Evolutionary conservation across 2,888 invertebrate species (phyloP), one percentile per base, ranked within the genome.

Genomic region (Netelia fuscicornis): DNA sequence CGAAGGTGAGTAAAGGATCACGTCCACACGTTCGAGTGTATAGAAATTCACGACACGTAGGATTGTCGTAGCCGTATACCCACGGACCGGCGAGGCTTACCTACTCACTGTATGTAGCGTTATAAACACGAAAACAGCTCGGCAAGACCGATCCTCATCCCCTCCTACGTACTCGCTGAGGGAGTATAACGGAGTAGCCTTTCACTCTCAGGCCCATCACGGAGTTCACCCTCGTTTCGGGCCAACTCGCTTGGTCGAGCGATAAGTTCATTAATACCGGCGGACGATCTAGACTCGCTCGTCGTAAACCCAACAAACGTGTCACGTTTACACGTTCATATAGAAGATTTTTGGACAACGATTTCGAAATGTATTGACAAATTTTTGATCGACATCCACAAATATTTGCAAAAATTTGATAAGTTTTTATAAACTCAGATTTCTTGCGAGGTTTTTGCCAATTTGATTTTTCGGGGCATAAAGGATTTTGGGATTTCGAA

Each of bases 21-120:
- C 76, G 81, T 81, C 62, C 70, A 64, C 75, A 70, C 84, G 81
- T 84, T 84, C 71, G 52, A 42, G 58, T 71, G 11, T 71, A 82
- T 85, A 75, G 75, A 79, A 80, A 85, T 85, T 82, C 85, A 64
- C 70, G 85, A 74, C 85, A 85, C 85, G 85, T 85, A 83, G 65
- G 58, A 76, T 42, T 54, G 58, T 67, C 81, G 62, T 68, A 76
- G 75, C 54, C 81, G 81, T 71, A 67, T 76, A 67, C 60, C 68
- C 62, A 20, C n/a, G 44, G 67, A 56, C 79, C 60, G 64, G n/a
- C 48, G 42, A 48, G 52, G 71, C 23, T 76, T 83, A 70, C 68
- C 74, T 83, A 78, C 74, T 74, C 83, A 44, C 30, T 75, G 62
- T 71, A 71, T 58, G 76, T 76, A 80, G 20, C 75, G 65, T 65